Conservation (phyloP, 2,797 vertebrate genomes). For the Pseudochromis fuscus region DNA sequence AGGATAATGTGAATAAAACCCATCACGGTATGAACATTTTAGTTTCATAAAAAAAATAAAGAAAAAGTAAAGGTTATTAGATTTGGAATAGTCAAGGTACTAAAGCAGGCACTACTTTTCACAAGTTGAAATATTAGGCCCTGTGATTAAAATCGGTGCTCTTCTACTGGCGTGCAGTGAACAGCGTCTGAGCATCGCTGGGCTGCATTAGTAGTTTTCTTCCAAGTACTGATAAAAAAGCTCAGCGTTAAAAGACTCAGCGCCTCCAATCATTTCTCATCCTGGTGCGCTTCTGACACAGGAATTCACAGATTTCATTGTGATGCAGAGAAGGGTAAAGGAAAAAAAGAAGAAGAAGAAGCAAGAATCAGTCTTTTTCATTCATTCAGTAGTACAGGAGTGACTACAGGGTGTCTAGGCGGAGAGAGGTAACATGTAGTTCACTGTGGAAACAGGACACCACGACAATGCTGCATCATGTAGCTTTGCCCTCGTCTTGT, state of each 20-base stretch:
- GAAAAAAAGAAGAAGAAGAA: background rate
- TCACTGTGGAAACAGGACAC: constrained; percentile 69
- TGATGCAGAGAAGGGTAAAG: constrained; percentile 1
- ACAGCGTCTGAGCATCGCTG: background rate
- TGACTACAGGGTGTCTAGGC: constrained; percentile 25
- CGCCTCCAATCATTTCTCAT: constrained; percentile 36
- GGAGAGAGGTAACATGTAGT: constrained; percentile 49
- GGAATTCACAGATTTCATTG: constrained; percentile 47
- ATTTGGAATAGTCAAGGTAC: background rate
- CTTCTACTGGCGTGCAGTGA: constrained; percentile 20
- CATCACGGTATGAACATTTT: background rate
- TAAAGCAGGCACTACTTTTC: background rate
- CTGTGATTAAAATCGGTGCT: constrained; percentile 13
- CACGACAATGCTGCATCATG: constrained; percentile 46
- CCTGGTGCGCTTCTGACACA: constrained; percentile 18
- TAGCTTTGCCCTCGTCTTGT: constrained; percentile 30
- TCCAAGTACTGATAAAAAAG: constrained; percentile 36
- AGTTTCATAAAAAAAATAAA: background rate
- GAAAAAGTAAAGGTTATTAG: background rate
- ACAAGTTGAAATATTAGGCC: constrained; percentile 4
- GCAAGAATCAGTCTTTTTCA: constrained; percentile 13
- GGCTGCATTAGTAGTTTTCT: constrained; percentile 30
- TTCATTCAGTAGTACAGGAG: constrained; percentile 51
- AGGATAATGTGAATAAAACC: background rate
- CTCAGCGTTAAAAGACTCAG: constrained; percentile 30